Percentiles rank a stretch among this genome's conserved stretches.
Conservation (phyloP, 2,888 invertebrate species). For the Panzeria rudis region DNA sequence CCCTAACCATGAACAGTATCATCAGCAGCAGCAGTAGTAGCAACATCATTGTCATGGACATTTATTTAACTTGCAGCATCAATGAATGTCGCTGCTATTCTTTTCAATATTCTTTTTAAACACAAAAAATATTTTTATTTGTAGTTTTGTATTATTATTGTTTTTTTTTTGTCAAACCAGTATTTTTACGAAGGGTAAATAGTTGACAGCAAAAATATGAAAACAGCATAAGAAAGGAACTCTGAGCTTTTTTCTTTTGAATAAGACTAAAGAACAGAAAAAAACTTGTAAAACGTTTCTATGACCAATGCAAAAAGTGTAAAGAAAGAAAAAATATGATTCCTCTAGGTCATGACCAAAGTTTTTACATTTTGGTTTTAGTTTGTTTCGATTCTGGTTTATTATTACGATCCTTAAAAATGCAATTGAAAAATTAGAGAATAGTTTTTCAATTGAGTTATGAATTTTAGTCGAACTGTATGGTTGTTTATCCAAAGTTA, state of each 20-base stretch:
- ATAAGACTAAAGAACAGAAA: constrained; percentile 1
- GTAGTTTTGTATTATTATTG: background rate
- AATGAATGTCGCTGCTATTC: too few relatives aligned
- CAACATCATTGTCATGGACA: constrained; percentile 60
- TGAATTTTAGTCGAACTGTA: too few relatives aligned
- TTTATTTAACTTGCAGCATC: constrained; percentile 25
- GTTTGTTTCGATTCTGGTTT: too few relatives aligned
- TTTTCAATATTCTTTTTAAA: constrained; percentile 8
- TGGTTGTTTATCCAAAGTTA: too few relatives aligned
- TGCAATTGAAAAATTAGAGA: too few relatives aligned
- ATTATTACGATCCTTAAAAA: too few relatives aligned
- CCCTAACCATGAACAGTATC: background rate
- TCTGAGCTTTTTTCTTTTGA: background rate
- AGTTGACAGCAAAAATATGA: background rate
- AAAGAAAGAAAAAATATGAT: too few relatives aligned
- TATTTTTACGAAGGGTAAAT: constrained; percentile 1
- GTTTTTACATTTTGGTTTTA: too few relatives aligned
- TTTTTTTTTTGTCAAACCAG: background rate
- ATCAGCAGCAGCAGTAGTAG: too few relatives aligned
- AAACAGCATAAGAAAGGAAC: constrained; percentile 8
- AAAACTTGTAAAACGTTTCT: background rate
- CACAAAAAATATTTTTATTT: constrained; percentile 10
- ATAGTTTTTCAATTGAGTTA: too few relatives aligned
- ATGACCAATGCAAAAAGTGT: background rate
- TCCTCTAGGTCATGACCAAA: too few relatives aligned